These are phyloP conservation scores for Picathartes gymnocephalus DNA, from an alignment of 2,113 vertebrate species.

Conservation along the genomic window DNA sequence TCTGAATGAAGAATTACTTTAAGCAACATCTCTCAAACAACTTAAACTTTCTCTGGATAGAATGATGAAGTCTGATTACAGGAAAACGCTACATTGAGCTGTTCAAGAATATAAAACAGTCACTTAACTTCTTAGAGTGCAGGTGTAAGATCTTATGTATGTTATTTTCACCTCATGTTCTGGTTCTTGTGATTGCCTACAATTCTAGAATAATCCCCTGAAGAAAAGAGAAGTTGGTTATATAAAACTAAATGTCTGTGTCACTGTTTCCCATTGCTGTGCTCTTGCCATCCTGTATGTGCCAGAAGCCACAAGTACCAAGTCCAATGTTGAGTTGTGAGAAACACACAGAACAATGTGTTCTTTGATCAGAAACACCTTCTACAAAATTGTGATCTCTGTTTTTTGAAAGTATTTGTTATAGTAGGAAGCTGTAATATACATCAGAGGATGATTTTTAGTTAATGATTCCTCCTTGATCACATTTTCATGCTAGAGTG, in stretches of 20 bases:
- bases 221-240: conserved; percentile 63
- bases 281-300: neutral
- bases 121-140: conserved; percentile 79
- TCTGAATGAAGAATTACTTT: neutral
- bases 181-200: conserved; percentile 74
- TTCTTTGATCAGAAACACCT: neutral
- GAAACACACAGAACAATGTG: neutral
- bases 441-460: neutral
- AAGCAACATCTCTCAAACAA: neutral
- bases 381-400: neutral
- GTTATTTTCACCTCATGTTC: conserved; percentile 81
- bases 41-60: conserved; percentile 81
- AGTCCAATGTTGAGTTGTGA: neutral
- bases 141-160: conserved; percentile 72
- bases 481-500: neutral
- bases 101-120: conserved; percentile 77
- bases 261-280: neutral
- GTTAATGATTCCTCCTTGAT: neutral
- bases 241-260: neutral
- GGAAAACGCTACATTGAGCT: conserved; percentile 70
- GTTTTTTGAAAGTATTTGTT: neutral
- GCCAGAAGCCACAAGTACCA: neutral
- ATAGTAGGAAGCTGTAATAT: neutral
- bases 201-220: conserved; percentile 79
- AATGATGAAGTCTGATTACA: conserved; percentile 79